Evolutionary conservation across 2,888 invertebrate species (phyloP).

Genomic region (Drosophila suboccidentalis): DNA sequence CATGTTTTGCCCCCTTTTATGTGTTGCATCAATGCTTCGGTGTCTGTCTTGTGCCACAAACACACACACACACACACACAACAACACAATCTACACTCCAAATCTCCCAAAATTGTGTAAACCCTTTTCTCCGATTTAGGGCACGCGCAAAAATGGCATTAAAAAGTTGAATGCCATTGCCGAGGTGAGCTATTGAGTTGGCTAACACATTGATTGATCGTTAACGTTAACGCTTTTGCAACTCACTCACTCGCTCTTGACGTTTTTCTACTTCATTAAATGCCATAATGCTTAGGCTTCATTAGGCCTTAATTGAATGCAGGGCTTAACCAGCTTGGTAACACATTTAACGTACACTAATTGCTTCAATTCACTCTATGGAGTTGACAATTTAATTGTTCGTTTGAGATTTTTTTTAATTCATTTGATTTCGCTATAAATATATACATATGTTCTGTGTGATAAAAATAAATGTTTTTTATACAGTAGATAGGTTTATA

Average conservation of each 20-base stretch:
- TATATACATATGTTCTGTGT: too few relatives aligned
- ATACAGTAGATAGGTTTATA: too few relatives aligned
- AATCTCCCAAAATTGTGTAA: not conserved
- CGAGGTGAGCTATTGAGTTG: conserved; percentile 84
- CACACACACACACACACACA: conserved; percentile 39
- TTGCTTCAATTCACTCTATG: not conserved
- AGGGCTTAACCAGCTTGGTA: conserved; percentile 14
- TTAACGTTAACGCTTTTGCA: conserved; percentile 37
- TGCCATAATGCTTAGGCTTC: conserved; percentile 25
- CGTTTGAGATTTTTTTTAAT: too few relatives aligned
- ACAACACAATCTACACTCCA: conserved; percentile 6
- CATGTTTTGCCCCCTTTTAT: conserved; percentile 40
- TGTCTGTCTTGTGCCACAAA: conserved; percentile 58
- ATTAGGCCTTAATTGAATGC: conserved; percentile 18
- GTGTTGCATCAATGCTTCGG: conserved; percentile 65
- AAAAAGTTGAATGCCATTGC: conserved; percentile 84
- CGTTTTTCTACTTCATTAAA: conserved; percentile 13
- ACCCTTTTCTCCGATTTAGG: conserved; percentile 70
- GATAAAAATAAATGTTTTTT: too few relatives aligned
- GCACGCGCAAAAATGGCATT: conserved; percentile 84
- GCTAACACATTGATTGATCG: conserved; percentile 23
- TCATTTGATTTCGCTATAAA: too few relatives aligned
- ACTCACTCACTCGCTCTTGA: conserved; percentile 23
- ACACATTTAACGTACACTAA: conserved; percentile 28
- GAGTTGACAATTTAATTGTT: not conserved